phyloP scores from a whole-genome alignment of 35 echinoderm and acorn worm genomes.

The Lytechinus variegatus region DNA sequence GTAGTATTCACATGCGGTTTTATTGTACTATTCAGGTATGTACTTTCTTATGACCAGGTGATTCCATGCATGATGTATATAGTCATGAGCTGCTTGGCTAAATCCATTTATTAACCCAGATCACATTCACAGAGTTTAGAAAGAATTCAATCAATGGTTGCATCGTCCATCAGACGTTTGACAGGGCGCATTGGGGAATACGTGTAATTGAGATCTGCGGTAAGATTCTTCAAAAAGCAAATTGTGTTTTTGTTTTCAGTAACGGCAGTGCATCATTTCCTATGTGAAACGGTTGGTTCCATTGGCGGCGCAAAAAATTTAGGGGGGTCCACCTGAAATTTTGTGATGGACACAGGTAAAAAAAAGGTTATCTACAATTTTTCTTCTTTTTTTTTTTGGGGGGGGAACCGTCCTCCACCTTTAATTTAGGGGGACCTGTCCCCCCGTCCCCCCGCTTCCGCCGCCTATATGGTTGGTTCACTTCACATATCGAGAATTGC shows the following conservation, averaged over 20 bases:
- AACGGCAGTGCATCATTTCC: no score
- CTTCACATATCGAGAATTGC: no score
- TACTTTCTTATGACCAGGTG: neutral
- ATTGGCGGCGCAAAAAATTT: no score
- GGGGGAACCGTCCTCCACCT: no score
- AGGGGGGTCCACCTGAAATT: no score
- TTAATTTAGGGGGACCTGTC: no score
- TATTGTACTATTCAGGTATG: neutral
- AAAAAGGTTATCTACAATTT: no score
- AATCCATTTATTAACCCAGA: slow-evolving; percentile 2
- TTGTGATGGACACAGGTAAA: no score
- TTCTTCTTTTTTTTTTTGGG: no score
- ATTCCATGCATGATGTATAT: neutral
- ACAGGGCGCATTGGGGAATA: neutral
- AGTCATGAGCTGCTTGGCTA: neutral
- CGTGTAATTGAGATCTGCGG: neutral
- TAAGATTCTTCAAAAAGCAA: neutral
- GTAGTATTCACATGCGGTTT: neutral
- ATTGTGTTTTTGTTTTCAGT: neutral
- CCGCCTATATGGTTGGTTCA: no score
- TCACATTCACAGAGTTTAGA: neutral
- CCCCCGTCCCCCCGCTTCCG: no score
- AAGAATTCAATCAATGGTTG: neutral
- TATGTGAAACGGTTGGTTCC: no score
- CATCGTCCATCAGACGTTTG: neutral